Evolutionary conservation across 2,113 vertebrate genomes (phyloP).

Genomic region (Rhinichthys klamathensis): DNA sequence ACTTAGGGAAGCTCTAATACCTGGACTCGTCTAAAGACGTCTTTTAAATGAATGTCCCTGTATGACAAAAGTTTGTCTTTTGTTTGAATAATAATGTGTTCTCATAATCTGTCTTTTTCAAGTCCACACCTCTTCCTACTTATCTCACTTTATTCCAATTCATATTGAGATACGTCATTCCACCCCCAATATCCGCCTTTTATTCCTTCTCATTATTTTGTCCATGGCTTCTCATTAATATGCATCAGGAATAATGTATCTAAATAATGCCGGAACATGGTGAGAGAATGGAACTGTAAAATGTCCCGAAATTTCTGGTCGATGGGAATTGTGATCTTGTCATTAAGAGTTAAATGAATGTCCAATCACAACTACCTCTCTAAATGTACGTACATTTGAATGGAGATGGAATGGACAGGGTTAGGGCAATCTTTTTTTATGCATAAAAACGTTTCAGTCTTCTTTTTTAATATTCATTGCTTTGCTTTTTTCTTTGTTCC

Average conservation of each 20-base stretch:
- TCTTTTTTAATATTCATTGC: neutral
- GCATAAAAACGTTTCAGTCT: slow-evolving; percentile 2
- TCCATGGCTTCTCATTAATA: slow-evolving; percentile 53
- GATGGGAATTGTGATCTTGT: slow-evolving; percentile 57
- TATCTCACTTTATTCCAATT: slow-evolving; percentile 33
- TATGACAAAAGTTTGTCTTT: slow-evolving; percentile 27
- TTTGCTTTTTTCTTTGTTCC: neutral
- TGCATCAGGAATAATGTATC: slow-evolving; percentile 55
- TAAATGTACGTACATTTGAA: slow-evolving; percentile 45
- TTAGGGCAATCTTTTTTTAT: slow-evolving; percentile 39
- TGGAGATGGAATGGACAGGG: slow-evolving; percentile 32
- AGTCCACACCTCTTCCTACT: slow-evolving; percentile 30
- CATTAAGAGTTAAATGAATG: slow-evolving; percentile 55
- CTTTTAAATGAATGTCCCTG: slow-evolving; percentile 3
- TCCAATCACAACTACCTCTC: slow-evolving; percentile 42
- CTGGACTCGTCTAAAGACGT: neutral
- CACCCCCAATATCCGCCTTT: neutral
- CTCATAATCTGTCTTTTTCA: slow-evolving; percentile 38
- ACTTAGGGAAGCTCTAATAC: slow-evolving; percentile 14
- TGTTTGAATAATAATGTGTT: slow-evolving; percentile 33
- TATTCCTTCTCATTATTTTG: slow-evolving; percentile 35
- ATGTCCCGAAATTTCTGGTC: slow-evolving; percentile 53
- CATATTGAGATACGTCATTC: slow-evolving; percentile 37
- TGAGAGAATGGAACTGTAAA: slow-evolving; percentile 46
- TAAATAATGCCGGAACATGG: slow-evolving; percentile 58